Evolutionary conservation across 2,113 vertebrate species (phyloP).

Genomic region (Macquaria australasica): DNA sequence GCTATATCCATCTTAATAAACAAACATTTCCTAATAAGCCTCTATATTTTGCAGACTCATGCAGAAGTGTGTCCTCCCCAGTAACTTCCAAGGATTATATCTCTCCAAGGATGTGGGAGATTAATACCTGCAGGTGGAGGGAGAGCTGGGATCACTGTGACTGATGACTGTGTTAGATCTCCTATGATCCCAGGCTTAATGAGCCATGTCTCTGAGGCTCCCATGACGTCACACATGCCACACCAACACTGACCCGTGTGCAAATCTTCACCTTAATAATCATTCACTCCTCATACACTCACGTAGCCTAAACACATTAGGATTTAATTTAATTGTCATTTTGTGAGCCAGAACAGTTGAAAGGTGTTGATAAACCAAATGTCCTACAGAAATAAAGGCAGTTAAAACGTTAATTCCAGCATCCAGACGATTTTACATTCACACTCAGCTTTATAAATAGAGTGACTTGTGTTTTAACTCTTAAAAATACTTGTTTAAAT

Average conservation of each 20-base stretch:
- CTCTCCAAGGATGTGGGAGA: slow-evolving; percentile 29
- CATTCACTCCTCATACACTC: not conserved
- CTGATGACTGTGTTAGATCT: slow-evolving; percentile 45
- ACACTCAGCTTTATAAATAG: not conserved
- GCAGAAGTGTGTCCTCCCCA: slow-evolving; percentile 9
- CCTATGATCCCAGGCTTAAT: slow-evolving; percentile 55
- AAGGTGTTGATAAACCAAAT: not conserved
- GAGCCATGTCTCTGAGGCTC: slow-evolving; percentile 27
- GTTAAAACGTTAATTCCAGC: not conserved
- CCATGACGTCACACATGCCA: not conserved
- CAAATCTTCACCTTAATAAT: slow-evolving; percentile 26
- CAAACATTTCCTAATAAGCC: not conserved
- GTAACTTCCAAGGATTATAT: slow-evolving; percentile 16
- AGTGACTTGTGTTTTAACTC: not conserved
- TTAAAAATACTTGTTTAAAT: not conserved
- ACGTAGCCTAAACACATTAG: not conserved
- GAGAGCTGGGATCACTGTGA: slow-evolving; percentile 44
- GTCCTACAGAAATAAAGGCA: not conserved
- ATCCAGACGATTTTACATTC: not conserved
- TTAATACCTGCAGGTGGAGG: slow-evolving; percentile 50
- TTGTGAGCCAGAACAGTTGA: not conserved
- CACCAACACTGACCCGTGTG: not conserved
- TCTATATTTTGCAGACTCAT: slow-evolving; percentile 31
- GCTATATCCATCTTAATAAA: not conserved
- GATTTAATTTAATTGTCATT: not conserved